Percentiles rank a stretch among this genome's conserved stretches.
Conservation (phyloP, 2,888 invertebrate species). For the Phytoseiulus persimilis region DNA sequence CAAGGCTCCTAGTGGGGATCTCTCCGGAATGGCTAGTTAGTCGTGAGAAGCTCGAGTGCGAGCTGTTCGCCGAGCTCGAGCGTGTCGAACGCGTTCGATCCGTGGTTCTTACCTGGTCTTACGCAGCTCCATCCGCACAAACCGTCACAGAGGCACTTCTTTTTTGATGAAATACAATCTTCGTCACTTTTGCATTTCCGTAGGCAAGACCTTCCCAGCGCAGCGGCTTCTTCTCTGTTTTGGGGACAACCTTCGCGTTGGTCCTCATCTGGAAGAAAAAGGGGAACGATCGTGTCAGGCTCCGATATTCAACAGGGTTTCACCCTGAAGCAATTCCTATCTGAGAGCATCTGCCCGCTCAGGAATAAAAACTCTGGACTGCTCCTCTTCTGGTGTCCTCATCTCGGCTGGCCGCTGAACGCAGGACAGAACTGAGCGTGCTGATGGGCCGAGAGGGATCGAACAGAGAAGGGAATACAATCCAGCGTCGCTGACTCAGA, state of each 20-base stretch:
- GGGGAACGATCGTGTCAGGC: background rate
- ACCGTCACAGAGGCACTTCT: conserved; percentile 93
- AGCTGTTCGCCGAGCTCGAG: too few species aligned
- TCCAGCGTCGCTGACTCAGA: too few species aligned
- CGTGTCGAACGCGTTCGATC: too few species aligned
- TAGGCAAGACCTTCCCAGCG: conserved; percentile 64
- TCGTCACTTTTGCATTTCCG: conserved; percentile 85
- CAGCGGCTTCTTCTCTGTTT: conserved; percentile 45
- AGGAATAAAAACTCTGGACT: background rate
- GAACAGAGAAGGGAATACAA: too few species aligned
- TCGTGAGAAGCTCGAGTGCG: too few species aligned
- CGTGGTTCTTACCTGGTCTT: conserved; percentile 68
- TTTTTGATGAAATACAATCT: conserved; percentile 92
- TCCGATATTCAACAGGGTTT: too few species aligned
- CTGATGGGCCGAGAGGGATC: too few species aligned
- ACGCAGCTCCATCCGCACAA: conserved; percentile 92
- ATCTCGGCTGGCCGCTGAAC: too few species aligned
- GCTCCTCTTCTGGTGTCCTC: too few species aligned
- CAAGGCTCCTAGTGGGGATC: too few species aligned
- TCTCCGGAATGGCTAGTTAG: too few species aligned
- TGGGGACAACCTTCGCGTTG: conserved; percentile 45
- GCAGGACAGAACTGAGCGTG: too few species aligned
- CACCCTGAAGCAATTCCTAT: background rate
- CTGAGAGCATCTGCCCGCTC: background rate
- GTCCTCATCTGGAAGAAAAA: conserved; percentile 40